Base-by-base conservation (phyloP, 2,113 vertebrate genomes). In the Otus sunia region DNA sequence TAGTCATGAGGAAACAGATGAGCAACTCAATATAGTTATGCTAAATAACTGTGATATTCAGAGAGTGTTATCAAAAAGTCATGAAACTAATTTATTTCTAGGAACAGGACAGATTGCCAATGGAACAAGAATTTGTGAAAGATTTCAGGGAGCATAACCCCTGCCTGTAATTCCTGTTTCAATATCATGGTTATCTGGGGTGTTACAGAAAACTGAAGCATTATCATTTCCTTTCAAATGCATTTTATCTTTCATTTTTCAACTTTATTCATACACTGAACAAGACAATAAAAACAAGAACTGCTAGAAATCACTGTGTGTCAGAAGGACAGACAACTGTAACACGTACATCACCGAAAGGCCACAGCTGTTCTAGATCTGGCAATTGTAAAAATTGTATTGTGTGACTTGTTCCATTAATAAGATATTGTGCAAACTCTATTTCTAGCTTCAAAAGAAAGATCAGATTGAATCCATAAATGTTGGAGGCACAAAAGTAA, bases 381-480 rank as follows among this genome's bases (percentile, higher is more conserved):
- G 58, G 11, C 47, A 34, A 5, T 32, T 92, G 29, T 56, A 77
- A 81, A 5, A 23, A 66, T 29, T 15, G 20, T 77, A 29, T 49
- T 37, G 53, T 59, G 32, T 58, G 32, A 89, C 53, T 73, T 73
- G 63, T 60, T 74, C 29, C 41, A 84, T 71, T 89, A 81, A 94
- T 80, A 36, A 17, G 59, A 52, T 74, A 30, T 41, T 94, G 23
- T 92, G 74, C 60, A 74, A 69, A 58, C 67, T 96, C 96, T 81
- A 66, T 93, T 98, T 96, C 92, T 97, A 99, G 99, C 95, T 99
- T 93, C 98, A 98, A 66, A 99, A 92, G 64, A 96, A 98, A 98
- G 98, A 99, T 79, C 98, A 98, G 93, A 99, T 99, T 92, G 99
- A 99, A 91, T 99, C 99, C 26, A 94, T 99, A 94, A 99, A 99